These are phyloP conservation scores for Pangasius macronema DNA, from an alignment of 2,797 vertebrate species.

Conservation along the genomic window DNA sequence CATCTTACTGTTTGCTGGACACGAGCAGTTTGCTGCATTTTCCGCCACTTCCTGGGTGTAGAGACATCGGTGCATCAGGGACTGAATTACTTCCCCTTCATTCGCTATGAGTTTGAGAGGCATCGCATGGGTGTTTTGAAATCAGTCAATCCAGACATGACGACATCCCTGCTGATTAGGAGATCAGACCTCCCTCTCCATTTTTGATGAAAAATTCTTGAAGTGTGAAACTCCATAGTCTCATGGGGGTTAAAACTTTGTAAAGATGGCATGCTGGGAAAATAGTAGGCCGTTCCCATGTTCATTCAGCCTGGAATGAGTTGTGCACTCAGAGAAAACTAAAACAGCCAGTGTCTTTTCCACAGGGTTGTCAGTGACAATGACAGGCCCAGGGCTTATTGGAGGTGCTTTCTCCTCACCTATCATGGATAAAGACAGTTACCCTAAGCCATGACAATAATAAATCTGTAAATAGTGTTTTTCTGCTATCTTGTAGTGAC, in stretches of 20 bases:
- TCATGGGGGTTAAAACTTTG: conserved; percentile 71
- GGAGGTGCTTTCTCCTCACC: conserved; percentile 65
- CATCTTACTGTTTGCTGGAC: conserved; percentile 49
- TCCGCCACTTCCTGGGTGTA: conserved; percentile 58
- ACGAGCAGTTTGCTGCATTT: conserved; percentile 68
- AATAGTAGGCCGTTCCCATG: conserved; percentile 73
- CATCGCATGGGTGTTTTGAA: conserved; percentile 56
- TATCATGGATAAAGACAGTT: conserved; percentile 68
- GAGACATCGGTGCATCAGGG: conserved; percentile 66
- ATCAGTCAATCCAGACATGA: conserved; percentile 60
- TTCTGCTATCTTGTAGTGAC: conserved; percentile 55
- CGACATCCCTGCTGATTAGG: conserved; percentile 60
- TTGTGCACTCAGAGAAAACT: conserved; percentile 69
- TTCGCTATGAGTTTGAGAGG: conserved; percentile 57
- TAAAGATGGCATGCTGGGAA: conserved; percentile 80
- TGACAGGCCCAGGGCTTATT: conserved; percentile 70
- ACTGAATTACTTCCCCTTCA: conserved; percentile 68
- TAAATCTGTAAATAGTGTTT: conserved; percentile 73
- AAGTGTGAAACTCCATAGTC: conserved; percentile 69
- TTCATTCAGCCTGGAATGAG: conserved; percentile 67
- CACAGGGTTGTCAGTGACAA: conserved; percentile 73
- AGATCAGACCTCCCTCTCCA: conserved; percentile 54
- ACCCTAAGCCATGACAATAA: conserved; percentile 66
- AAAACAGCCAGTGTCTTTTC: conserved; percentile 54
- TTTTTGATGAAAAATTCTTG: conserved; percentile 69